Evolutionary conservation across 2,888 invertebrate genomes (phyloP).

Genomic region (Ophion slaviceki): DNA sequence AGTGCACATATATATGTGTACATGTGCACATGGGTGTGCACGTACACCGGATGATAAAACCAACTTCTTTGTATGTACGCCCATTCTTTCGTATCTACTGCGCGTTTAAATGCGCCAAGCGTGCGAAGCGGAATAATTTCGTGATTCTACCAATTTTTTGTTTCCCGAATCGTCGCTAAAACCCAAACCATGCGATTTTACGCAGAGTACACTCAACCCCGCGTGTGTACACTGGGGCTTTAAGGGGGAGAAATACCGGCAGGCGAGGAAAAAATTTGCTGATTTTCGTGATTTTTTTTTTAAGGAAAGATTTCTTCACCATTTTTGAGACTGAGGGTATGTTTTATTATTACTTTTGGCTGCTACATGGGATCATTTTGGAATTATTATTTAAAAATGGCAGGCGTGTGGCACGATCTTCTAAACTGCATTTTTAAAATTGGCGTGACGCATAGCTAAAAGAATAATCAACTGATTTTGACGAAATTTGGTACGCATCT

Average conservation of each 20-base stretch:
- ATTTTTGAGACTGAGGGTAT: too few species aligned
- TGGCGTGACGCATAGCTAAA: too few species aligned
- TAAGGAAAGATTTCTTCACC: too few species aligned
- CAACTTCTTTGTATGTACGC: constrained; percentile 15
- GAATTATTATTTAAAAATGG: too few species aligned
- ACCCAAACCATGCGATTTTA: not conserved
- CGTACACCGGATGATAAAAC: constrained; percentile 24
- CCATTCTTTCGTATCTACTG: constrained; percentile 16
- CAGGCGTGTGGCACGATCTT: too few species aligned
- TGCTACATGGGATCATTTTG: too few species aligned
- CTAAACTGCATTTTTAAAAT: too few species aligned
- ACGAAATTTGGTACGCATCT: too few species aligned
- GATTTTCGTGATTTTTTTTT: too few species aligned
- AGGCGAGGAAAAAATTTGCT: too few species aligned
- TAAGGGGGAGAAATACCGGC: not conserved
- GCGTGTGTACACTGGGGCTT: not conserved
- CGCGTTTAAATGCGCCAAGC: not conserved
- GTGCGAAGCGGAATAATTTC: constrained; percentile 19
- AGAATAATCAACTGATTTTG: too few species aligned
- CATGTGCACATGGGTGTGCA: not conserved
- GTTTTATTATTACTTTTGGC: too few species aligned
- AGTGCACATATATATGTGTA: constrained; percentile 1
- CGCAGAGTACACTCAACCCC: not conserved
- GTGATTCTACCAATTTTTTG: constrained; percentile 1
- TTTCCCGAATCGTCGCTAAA: not conserved